Evolutionary conservation across 64 coral and sea anemone species (phyloP), one percentile per base, ranked within the genome.

Genomic region (Porites australiensis): DNA sequence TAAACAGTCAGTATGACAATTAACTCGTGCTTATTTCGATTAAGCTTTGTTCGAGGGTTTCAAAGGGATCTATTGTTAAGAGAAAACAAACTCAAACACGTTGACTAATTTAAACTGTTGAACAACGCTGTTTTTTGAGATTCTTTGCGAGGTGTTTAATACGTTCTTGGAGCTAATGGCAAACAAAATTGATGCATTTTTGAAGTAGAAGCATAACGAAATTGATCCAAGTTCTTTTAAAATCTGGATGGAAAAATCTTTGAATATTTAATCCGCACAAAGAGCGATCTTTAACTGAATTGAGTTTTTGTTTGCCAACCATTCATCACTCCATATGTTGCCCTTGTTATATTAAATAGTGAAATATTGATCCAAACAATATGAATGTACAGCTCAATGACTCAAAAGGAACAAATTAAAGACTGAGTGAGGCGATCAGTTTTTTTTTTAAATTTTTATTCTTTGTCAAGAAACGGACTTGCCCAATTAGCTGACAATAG

Each of bases 11-110:
- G 6, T 16, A 83, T 43, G 47, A 9, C 15, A 82, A 83, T 57
- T 58, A 83, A n/a, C 37, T 83, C 44, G 43, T 83, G 37, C 43
- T 65, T 6, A 47, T 15, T 63, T 44, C 45, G 15, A 64, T 66
- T 66, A n/a, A 21, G 75, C 75, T 78, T 78, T 78, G 75, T 78
- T 78, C 49, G 18, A 78, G 75, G 57, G 20, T 23, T 78, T 21
- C 19, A 58, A 78, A 55, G 48, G 5, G 8, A 7, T 58, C 51
- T 54, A 57, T 78, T 78, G 75, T 78, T 55, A 22, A 55, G 49
- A 3, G 16, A 78, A 50, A 78, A 78, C 75, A 78, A 57, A 57
- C 49, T 55, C 1, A 64, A 50, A 78, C 50, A 57, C 75, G 75
- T 50, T 78, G 74, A 74, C 27, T 10, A 77, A 13, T 77, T 52